phyloP scores from a whole-genome alignment of 2,888 invertebrate genomes.

The Calameuta idolon region DNA sequence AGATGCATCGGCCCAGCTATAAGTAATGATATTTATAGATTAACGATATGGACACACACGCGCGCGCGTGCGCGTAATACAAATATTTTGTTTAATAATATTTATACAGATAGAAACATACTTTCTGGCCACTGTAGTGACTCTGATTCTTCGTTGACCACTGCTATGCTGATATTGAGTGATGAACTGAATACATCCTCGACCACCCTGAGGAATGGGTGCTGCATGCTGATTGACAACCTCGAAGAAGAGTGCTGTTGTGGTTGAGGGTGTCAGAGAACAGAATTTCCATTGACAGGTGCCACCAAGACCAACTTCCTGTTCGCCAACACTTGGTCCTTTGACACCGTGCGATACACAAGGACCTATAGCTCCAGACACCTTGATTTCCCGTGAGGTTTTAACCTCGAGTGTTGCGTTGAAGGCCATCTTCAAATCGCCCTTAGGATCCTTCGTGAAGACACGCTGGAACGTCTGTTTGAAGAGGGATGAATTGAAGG shows the following conservation, averaged over 20 bases:
- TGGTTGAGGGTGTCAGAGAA: constrained; percentile 91
- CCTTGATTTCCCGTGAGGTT: constrained; percentile 94
- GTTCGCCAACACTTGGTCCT: constrained; percentile 92
- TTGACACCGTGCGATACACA: constrained; percentile 95
- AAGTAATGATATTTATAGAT: constrained; percentile 23
- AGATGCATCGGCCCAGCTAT: constrained; percentile 95
- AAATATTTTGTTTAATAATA: neutral
- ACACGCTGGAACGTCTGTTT: constrained; percentile 99
- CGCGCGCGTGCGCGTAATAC: neutral
- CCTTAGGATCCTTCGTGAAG: constrained; percentile 90
- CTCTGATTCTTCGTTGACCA: constrained; percentile 93
- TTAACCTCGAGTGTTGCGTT: constrained; percentile 97
- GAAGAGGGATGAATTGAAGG: constrained; percentile 98
- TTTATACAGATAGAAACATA: constrained; percentile 63
- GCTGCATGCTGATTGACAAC: constrained; percentile 95
- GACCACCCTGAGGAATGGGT: constrained; percentile 93
- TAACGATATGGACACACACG: too few species aligned
- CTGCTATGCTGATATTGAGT: constrained; percentile 98
- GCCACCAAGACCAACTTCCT: constrained; percentile 97
- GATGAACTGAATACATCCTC: constrained; percentile 97
- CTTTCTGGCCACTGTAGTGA: constrained; percentile 98
- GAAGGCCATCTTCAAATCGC: constrained; percentile 97
- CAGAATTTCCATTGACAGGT: constrained; percentile 99
- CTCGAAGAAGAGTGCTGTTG: constrained; percentile 96
- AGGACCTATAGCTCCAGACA: constrained; percentile 95